A percentile compares a stretch with the other conserved stretches of the same genome.
phyloP scores from a whole-genome alignment of 2,797 vertebrate species.

The Denticeps clupeoides region DNA sequence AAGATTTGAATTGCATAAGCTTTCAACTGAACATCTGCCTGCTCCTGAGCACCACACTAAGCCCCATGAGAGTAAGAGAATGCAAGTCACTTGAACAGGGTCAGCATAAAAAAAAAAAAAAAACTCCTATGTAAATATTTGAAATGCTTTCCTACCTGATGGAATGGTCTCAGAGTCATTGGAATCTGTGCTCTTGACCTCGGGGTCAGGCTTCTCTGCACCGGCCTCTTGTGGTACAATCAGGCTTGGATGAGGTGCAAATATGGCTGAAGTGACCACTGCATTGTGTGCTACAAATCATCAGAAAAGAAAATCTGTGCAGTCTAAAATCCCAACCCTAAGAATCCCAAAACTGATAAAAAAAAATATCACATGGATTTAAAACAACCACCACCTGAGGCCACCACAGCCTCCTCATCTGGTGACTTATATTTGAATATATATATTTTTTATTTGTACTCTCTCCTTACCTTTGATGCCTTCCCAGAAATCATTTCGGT shows the following conservation, averaged over 20 bases:
- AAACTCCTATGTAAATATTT: too few species aligned
- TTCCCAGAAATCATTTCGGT: slow-evolving; percentile 99
- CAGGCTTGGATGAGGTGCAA: slow-evolving; percentile 86
- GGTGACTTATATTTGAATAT: not conserved
- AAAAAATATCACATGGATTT: not conserved
- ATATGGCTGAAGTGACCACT: slow-evolving; percentile 93
- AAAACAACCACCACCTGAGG: not conserved
- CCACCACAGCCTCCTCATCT: too few species aligned
- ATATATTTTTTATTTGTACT: not conserved
- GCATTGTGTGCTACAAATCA: slow-evolving; percentile 82
- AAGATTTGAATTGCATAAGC: too few species aligned
- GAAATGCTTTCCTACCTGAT: slow-evolving; percentile 59
- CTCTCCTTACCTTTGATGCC: slow-evolving; percentile 86
- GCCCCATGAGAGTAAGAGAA: slow-evolving; percentile 5
- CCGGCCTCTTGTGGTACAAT: slow-evolving; percentile 75
- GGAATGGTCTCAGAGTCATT: slow-evolving; percentile 75
- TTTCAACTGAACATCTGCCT: too few species aligned
- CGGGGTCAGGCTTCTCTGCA: slow-evolving; percentile 77
- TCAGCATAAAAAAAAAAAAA: too few species aligned
- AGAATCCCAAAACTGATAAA: not conserved
- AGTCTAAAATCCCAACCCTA: not conserved
- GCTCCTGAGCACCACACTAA: too few species aligned
- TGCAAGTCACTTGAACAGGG: too few species aligned
- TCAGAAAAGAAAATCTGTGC: slow-evolving; percentile 10
- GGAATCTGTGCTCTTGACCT: slow-evolving; percentile 65